Evolutionary conservation across 2,113 vertebrate genomes (phyloP), one percentile per base, ranked within the genome.

Genomic region (Enhydra lutris): DNA sequence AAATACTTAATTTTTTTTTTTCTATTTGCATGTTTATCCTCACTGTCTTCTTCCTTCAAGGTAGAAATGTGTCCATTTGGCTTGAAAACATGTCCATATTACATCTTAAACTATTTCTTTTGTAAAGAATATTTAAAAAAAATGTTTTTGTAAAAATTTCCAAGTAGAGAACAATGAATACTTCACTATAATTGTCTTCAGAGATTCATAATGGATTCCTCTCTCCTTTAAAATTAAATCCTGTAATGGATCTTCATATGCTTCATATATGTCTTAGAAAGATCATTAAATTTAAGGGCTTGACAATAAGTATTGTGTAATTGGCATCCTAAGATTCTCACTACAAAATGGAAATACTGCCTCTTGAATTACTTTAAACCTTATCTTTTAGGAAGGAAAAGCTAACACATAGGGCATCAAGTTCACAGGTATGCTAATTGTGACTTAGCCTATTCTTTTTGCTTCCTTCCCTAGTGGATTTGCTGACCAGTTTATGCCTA

Each of bases 311-410:
- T n/a, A 57, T 50, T 95, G 18, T 78, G 91, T 97, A 97, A 97
- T 52, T 97, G 86, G 59, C 67, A 92, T 92, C 78, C 81, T 97
- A 98, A 97, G 96, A 96, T 98, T 71, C 80, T 97, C 79, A 96
- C 95, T 97, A 83, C 82, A 97, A 98, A 98, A 80, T 84, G 67
- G 45, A 91, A 96, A 89, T 81, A 93, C 76, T 95, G 24, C 76
- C 86, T 95, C 91, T 95, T 82, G 85, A 78, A 91, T 95, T 96
- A 59, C 96, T 97, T 93, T 23, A 96, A 67, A 79, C 5, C 0
- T 83, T 96, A 21, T 81, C 24, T 67, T 96, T 73, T 45, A 31
- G n/a, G n/a, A 96, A 95, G 45, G 10, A 86, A 95, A 94, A 91
- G 57, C 11, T n/a, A 82, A 57, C 45, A 92, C 20, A 63, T 12